Evolutionary conservation across 2,113 vertebrate species (phyloP).

Genomic region (Leucopsar rothschildi): DNA sequence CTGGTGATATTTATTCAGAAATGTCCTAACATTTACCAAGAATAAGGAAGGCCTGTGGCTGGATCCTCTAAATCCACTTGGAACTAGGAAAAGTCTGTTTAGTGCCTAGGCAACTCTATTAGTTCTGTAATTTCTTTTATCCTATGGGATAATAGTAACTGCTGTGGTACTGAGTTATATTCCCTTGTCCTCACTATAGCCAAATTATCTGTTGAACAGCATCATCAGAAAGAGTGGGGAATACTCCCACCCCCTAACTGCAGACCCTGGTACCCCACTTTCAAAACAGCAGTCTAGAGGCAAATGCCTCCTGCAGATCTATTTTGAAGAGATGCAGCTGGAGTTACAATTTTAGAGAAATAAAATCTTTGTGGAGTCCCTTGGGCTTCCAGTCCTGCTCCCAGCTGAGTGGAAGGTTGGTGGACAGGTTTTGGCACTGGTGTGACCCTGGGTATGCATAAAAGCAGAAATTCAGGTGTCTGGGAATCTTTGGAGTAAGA

Average conservation of each 20-base stretch:
- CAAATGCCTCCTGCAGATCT: neutral
- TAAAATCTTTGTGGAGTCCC: neutral
- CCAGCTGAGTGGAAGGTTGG: neutral
- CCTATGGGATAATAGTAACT: neutral
- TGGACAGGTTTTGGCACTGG: neutral
- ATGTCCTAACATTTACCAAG: neutral
- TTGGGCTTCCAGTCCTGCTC: neutral
- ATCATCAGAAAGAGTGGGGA: neutral
- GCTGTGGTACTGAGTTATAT: neutral
- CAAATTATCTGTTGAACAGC: neutral
- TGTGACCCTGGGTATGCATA: neutral
- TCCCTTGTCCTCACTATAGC: neutral
- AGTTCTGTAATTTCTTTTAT: neutral
- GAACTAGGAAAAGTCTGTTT: neutral
- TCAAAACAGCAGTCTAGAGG: neutral
- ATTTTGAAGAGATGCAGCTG: neutral
- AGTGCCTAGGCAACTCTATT: neutral
- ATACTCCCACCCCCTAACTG: neutral
- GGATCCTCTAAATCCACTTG: neutral
- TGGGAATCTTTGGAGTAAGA: neutral
- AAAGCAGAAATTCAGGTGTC: neutral
- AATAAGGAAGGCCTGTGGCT: neutral
- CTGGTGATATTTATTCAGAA: neutral
- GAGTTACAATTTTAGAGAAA: neutral
- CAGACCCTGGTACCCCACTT: neutral